Base-by-base conservation (phyloP, 2,888 invertebrate species). In the Ctenicera cuprea region DNA sequence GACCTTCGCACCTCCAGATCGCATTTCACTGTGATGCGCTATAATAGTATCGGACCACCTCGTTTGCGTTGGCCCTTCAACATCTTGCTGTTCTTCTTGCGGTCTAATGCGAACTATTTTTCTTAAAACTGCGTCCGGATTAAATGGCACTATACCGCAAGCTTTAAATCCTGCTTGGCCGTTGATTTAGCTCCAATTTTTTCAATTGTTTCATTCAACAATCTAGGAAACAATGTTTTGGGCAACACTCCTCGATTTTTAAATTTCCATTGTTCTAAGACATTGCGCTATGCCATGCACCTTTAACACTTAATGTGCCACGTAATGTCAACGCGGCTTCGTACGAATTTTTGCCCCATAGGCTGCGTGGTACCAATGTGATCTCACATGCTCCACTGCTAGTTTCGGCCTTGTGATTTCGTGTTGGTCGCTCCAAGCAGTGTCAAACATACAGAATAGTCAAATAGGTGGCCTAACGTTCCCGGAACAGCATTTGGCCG, bases 181-280 rank as follows among this genome's bases (percentile, higher is more conserved):
- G 1, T 7, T 1, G 48, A 48, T 48, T n/a, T 48, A 7, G 48
- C 48, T 4, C 48, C 48, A 48, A 48, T 9, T 48, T 5, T 48
- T 4, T 48, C n/a, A 1, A 48, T 12, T 9, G 48, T 48, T 48
- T 14, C 16, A 9, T 48, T 38, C 3, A 62, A 14, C 26, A 9
- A 48, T 5, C 22, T 38, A 0, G 54, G 67, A 26, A 67, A 67
- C 1, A 57, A 0, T 0, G 43, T 43, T 41, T 67, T 67, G 4
- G 48, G 48, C 20, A 48, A 18, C 3, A 16, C 16, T 3, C 48
- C 12, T 18, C 41, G 12, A 16, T 50, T 38, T 63, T 63, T 63
- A 1, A 14, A 3, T 30, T 63, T 63, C 45, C 43, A 63, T 0
- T 45, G 8, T n/a, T 45, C 7, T n/a, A 63, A 26, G 5, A 14